Evolutionary conservation across 2,888 invertebrate genomes (phyloP).

Genomic region (Harmothoe impar): DNA sequence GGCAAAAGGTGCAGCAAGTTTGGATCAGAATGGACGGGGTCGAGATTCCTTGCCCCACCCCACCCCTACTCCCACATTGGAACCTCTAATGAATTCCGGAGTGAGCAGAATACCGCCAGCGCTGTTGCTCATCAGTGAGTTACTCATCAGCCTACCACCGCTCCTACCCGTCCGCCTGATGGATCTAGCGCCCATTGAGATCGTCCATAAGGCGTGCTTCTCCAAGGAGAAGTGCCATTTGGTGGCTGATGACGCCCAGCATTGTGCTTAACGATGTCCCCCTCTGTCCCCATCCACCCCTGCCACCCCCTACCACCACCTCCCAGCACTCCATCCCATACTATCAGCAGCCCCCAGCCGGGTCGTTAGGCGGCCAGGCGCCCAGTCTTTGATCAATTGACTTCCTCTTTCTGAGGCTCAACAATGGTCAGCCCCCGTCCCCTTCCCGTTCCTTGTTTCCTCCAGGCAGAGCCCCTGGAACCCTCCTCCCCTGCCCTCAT

Average conservation of each 20-base stretch:
- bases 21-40: too few species aligned
- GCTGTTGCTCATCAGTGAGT: not conserved
- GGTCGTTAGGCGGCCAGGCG: not conserved
- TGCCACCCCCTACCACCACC: not conserved
- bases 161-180: not conserved
- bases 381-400: constrained; percentile 35
- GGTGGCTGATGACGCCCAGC: constrained; percentile 17
- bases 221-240: constrained; percentile 18
- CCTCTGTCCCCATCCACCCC: too few species aligned
- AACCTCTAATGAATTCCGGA: not conserved
- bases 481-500: not conserved
- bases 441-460: not conserved
- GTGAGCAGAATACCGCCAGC: not conserved
- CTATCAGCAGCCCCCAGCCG: constrained; percentile 25
- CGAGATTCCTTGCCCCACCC: too few species aligned
- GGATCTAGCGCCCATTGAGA: not conserved
- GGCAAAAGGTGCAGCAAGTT: too few species aligned
- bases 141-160: not conserved
- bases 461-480: too few species aligned
- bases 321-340: not conserved
- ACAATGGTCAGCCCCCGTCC: not conserved
- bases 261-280: constrained; percentile 2
- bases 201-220: not conserved
- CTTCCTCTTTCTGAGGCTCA: not conserved
- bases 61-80: too few species aligned